A percentile compares a stretch with the other conserved stretches of the same genome.
These are phyloP conservation scores for Acestrorhynchus altus DNA, from an alignment of 2,797 vertebrate genomes.

Conservation along the genomic window DNA sequence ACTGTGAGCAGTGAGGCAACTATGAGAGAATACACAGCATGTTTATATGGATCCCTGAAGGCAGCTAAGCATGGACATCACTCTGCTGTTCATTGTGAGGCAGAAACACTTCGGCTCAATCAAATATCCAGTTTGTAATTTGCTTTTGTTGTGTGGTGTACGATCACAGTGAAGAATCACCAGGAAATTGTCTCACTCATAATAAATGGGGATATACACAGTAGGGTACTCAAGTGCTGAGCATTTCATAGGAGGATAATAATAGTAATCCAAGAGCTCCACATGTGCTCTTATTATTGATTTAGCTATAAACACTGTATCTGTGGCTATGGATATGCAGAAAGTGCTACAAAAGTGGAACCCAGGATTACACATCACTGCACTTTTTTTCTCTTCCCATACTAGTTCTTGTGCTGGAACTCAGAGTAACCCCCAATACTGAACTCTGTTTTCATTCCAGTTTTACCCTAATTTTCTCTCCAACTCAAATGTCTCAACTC, in stretches of 20 bases:
- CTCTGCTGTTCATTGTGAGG: constrained; percentile 13
- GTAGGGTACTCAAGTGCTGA: neutral
- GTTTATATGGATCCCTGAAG: constrained; percentile 19
- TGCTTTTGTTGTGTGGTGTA: constrained; percentile 15
- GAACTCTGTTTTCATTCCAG: no score
- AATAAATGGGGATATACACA: neutral
- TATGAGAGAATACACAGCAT: neutral
- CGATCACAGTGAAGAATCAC: neutral
- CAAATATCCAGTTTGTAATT: constrained; percentile 17
- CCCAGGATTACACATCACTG: no score
- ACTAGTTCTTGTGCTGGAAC: no score
- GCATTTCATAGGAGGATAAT: constrained; percentile 2
- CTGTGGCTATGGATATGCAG: neutral
- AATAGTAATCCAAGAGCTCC: neutral
- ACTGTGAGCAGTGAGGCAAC: constrained; percentile 17
- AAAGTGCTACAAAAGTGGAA: neutral
- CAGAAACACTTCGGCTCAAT: constrained; percentile 25
- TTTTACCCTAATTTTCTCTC: no score
- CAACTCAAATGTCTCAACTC: no score
- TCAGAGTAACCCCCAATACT: no score
- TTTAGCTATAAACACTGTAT: neutral
- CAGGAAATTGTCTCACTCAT: neutral
- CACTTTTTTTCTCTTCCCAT: no score
- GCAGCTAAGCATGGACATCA: constrained; percentile 1
- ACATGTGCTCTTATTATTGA: neutral